Base-by-base conservation (phyloP, 2,113 vertebrate species). In the Periophthalmodon schlosseri region DNA sequence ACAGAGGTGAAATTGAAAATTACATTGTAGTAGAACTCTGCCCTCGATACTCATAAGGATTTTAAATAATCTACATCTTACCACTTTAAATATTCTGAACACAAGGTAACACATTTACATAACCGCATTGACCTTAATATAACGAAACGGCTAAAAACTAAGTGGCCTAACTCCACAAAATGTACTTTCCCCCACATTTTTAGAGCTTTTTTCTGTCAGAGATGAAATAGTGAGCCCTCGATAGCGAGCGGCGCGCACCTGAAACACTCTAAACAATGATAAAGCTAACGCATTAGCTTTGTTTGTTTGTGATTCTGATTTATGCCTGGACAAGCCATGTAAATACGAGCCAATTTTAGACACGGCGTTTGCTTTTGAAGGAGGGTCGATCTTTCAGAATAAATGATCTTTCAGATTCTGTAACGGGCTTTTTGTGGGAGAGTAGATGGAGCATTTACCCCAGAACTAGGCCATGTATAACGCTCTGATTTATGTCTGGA, bases 261-360 rank as follows among this genome's bases (percentile, higher is more conserved):
- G 54, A 34, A 20, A 56, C 24, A 47, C 60, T 24, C 21, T 46
- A 20, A 63, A 16, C 36, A 14, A 54, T 52, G 52, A 81, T 56
- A 52, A 33, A 85, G 57, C 64, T 2, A 0, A 28, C 9, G 11
- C 50, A 46, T 77, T 78, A 49, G 5, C n/a, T 72, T 65, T 77
- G 14, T 73, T 80, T 83, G 73, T 86, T 85, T 79, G 80, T 4
- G 49, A 75, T 75, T n/a, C 49, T 84, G 84, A 86, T 84, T 79
- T 74, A 87, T 87, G 72, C 74, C 33, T 46, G 66, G 76, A 72
- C 75, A 52, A 50, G 61, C 63, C 34, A 72, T 61, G 50, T 83
- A 87, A 88, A 80, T 39, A 61, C 1, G 23, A 39, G 34, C 75
- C 75, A 78, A 73, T 86, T 90, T 87, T 81, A 85, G 84, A 74